Evolutionary conservation across 1,140 invertebrate species (phyloP).

Genomic region (Lepidurus couesii): DNA sequence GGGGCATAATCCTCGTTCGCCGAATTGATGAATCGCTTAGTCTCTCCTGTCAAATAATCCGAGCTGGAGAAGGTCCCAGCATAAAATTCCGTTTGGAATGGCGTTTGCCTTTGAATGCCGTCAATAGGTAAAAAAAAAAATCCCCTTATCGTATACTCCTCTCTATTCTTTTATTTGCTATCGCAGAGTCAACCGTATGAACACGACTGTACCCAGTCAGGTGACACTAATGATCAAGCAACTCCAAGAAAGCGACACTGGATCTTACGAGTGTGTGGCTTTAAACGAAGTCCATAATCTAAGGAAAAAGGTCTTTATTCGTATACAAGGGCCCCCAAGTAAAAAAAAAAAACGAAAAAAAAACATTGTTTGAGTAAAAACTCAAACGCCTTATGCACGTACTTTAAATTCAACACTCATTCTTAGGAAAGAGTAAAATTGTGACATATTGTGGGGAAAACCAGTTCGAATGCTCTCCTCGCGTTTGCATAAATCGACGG

Average conservation of each 20-base stretch:
- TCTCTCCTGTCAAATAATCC: constrained; percentile 37
- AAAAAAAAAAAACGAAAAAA: constrained; percentile 33
- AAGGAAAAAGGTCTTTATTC: constrained; percentile 38
- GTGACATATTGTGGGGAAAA: constrained; percentile 44
- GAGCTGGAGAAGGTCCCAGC: constrained; percentile 29
- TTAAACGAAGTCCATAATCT: constrained; percentile 32
- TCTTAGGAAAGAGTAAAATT: constrained; percentile 34
- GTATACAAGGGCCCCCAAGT: constrained; percentile 40
- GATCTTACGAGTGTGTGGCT: constrained; percentile 43
- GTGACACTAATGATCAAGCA: constrained; percentile 40
- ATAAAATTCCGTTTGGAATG: constrained; percentile 37
- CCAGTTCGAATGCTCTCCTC: constrained; percentile 59
- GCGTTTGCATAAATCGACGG: constrained; percentile 80
- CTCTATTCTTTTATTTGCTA: neutral
- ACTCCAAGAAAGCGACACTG: constrained; percentile 42
- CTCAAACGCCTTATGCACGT: constrained; percentile 26
- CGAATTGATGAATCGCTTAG: constrained; percentile 38
- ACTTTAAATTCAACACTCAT: neutral
- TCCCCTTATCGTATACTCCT: neutral
- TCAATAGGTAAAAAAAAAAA: constrained; percentile 37
- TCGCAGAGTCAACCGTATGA: constrained; percentile 36
- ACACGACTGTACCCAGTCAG: constrained; percentile 34
- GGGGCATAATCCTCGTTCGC: constrained; percentile 26
- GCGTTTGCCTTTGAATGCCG: constrained; percentile 36
- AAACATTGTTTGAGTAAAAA: neutral